Base-by-base conservation (phyloP, 2,797 vertebrate species). In the Hoplostethus mediterraneus region DNA sequence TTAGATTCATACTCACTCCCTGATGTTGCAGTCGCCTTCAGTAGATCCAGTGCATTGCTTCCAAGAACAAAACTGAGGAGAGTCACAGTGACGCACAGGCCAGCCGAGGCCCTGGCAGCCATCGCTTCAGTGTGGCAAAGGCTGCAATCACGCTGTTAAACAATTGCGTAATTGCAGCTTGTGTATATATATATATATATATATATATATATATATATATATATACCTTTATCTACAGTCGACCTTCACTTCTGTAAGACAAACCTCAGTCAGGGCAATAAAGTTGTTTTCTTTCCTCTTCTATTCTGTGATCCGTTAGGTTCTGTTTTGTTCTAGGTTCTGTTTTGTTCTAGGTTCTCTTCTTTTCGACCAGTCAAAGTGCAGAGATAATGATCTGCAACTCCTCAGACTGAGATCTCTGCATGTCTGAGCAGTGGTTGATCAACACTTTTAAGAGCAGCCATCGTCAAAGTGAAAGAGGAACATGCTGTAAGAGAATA, bases 1-100 rank as follows among this genome's bases (percentile, higher is more conserved):
- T 38, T 8, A 51, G 57, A 9, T 2, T 52, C 12, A 33, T 71
- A 89, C 87, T 93, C 65, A 91, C 92, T 59, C 6, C 38, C 61
- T 63, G 81, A 69, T 44, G 54, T 51, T 48, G 58, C 6, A 1
- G 53, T 30, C 0, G 69, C 75, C 58, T 63, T 88, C 52, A 86
- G 82, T 28, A 90, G 79, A 14, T 90, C 79, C 61, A 90, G 4
- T 0, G 83, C 67, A 9, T 63, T 61, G 44, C 73, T 75, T 59
- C 73, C 85, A 5, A 62, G 36, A 3, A 68, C 75, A 36, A 73
- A 83, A 63, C 81, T 0, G 45, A 91, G 71, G 3, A 89, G 40
- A n/a, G 2, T 42, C n/a, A 80, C 38, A 38, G 47, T 42, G 25
- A 67, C 53, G 14, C 67, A 30, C 17, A 57, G 13, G 6, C 53